A percentile compares a stretch with the other conserved stretches of the same genome.
These are phyloP conservation scores for Odontesthes bonariensis DNA, from an alignment of 2,113 vertebrate species.

Conservation along the genomic window DNA sequence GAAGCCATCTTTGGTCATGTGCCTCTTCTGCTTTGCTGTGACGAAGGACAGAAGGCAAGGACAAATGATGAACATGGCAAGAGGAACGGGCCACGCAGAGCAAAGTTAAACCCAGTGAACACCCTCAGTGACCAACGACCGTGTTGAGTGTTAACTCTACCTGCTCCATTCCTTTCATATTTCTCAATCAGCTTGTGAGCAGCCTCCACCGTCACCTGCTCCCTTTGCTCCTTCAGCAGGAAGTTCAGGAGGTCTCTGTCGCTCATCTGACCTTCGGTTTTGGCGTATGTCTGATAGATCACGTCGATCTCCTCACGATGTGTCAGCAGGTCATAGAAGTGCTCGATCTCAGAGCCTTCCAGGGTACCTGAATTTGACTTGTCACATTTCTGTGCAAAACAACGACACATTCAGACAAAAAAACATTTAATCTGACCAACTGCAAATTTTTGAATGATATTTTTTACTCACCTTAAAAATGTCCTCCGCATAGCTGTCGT, in stretches of 20 bases:
- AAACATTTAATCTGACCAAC: not conserved
- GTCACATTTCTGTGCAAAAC: slow-evolving; percentile 88
- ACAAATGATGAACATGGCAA: not conserved
- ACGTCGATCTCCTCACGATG: slow-evolving; percentile 87
- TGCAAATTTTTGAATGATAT: not conserved
- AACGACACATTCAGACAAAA: not conserved
- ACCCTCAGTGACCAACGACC: not conserved
- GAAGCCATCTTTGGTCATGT: slow-evolving; percentile 95
- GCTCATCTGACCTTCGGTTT: slow-evolving; percentile 81
- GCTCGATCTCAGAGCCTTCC: slow-evolving; percentile 92
- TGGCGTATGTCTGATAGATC: slow-evolving; percentile 82
- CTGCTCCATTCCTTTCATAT: slow-evolving; percentile 88
- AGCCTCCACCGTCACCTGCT: slow-evolving; percentile 76
- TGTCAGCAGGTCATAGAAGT: slow-evolving; percentile 92
- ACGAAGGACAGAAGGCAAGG: not conserved
- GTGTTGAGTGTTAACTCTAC: slow-evolving; percentile 63
- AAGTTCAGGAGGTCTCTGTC: slow-evolving; percentile 84
- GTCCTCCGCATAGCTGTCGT: slow-evolving; percentile 87
- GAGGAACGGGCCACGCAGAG: not conserved
- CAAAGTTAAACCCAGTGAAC: not conserved
- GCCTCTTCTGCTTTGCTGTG: slow-evolving; percentile 85
- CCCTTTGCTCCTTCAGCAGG: slow-evolving; percentile 85
- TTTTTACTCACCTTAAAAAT: slow-evolving; percentile 87
- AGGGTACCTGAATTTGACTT: slow-evolving; percentile 88
- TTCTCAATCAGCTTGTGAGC: slow-evolving; percentile 88